Evolutionary conservation across 2,888 invertebrate species (phyloP), one percentile per base, ranked within the genome.

Genomic region (Netelia melanura): DNA sequence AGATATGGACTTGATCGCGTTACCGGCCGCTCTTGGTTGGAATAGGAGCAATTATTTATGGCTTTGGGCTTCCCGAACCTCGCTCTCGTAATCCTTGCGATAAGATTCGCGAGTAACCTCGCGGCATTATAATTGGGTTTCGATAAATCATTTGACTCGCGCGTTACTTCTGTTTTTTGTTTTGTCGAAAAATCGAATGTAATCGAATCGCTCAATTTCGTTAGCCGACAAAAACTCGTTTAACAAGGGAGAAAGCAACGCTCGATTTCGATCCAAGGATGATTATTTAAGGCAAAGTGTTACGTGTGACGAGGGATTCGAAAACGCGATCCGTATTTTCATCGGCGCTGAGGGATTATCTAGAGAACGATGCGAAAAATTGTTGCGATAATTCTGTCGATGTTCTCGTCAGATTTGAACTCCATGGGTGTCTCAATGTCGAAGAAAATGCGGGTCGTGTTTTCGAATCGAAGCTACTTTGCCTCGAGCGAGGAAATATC

Each of bases 11-110:
- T 70, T 52, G 23, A 70, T 25, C 17, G 30, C 70, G 56, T 17
- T 56, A 21, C 17, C 21, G 6, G 9, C 0, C 21, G 3, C 21
- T 6, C n/a, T 17, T 9, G 0, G n/a, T 58, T 17, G 9, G 21
- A 58, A 58, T 21, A n/a, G 58, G 58, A 48, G 14, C 54, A 58
- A 58, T 8, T 17, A 71, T 71, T 56, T 71, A 56, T 58, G 71
- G 64, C 17, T 25, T 23, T 64, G 58, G 21, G 17, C 30, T 21
- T 11, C 52, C 10, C 48, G 6, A 8, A 25, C 14, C 48, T 48
- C 48, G 10, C 48, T 48, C 11, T 48, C 48, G 23, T 70, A 70
- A 78, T 79, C 70, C 78, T n/a, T 38, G 61, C 2, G 62, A 43
- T 21, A 3, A 56, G 56, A 56, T 56, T 48, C 48, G 58, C 56